A percentile compares a stretch with the other conserved stretches of the same genome.
phyloP scores from a whole-genome alignment of 2,113 vertebrate species.

The Oryzias curvinotus region DNA sequence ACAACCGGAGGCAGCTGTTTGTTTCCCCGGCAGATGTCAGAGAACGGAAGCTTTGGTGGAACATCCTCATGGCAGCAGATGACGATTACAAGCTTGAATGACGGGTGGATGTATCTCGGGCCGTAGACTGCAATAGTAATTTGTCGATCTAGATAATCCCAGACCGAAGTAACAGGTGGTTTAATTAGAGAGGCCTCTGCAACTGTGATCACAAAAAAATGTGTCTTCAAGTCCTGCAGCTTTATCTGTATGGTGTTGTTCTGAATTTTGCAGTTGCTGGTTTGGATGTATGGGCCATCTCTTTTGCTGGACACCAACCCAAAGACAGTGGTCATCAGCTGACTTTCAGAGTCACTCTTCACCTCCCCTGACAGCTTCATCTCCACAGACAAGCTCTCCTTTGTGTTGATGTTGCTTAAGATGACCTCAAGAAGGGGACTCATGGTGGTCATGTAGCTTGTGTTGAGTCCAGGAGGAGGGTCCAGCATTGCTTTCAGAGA shows the following conservation, averaged over 20 bases:
- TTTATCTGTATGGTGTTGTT: constrained; percentile 88
- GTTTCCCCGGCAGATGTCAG: constrained; percentile 81
- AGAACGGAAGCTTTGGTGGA: constrained; percentile 86
- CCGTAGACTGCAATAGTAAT: constrained; percentile 90
- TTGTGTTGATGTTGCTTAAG: constrained; percentile 86
- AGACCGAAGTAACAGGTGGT: constrained; percentile 79
- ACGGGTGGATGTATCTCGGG: constrained; percentile 91
- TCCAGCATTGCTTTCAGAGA: constrained; percentile 87
- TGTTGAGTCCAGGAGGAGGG: constrained; percentile 86
- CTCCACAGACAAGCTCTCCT: constrained; percentile 82
- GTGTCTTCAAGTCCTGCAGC: constrained; percentile 79
- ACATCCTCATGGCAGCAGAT: constrained; percentile 87
- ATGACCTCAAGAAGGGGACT: constrained; percentile 89
- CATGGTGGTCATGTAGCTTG: constrained; percentile 85
- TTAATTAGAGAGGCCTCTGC: constrained; percentile 80
- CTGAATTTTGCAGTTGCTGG: constrained; percentile 83
- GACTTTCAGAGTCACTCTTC: constrained; percentile 87
- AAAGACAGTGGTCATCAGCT: constrained; percentile 87
- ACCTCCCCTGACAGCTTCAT: constrained; percentile 88
- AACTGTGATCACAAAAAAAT: constrained; percentile 85
- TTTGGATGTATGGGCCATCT: constrained; percentile 87
- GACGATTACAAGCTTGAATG: constrained; percentile 85
- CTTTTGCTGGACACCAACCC: constrained; percentile 82
- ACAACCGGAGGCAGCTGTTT: constrained; percentile 86
- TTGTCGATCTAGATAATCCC: constrained; percentile 83